Base-by-base conservation (phyloP, 2,888 invertebrate genomes). In the Homarus gammarus region DNA sequence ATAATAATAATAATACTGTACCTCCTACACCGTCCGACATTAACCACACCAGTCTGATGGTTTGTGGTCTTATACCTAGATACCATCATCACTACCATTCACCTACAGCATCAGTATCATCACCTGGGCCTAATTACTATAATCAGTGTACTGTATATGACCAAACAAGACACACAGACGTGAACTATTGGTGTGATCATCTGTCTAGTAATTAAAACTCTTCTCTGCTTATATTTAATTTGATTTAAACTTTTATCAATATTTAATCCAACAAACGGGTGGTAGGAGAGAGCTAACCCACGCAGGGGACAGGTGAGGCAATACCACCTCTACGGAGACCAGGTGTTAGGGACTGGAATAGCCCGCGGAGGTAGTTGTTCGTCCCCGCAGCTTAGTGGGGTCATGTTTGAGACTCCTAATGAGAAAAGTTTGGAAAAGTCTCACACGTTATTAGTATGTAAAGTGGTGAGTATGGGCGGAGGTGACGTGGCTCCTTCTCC, bases 161-260 rank as follows among this genome's bases (percentile, higher is more conserved):
- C n/a, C 8, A 68, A 8, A 68, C n/a, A 8, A n/a, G 31, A n/a
- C n/a, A n/a, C n/a, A n/a, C n/a, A 10, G 68, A 68, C 27, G 33
- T 31, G 31, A 31, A n/a, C 18, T 12, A 70, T 70, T 31, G 10
- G 31, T 6, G 31, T 27, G 38, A 38, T 73, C 73, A 38, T 38
- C 73, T 73, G 6, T 36, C 36, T 15, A 31, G 38, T 73, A 73
- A 73, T 73, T 73, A 73, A 73, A 73, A 73, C 73, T 73, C 73
- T 73, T 73, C 73, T 36, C 73, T 73, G 18, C 38, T 73, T 73
- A 73, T 73, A 73, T 73, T 73, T 73, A 73, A 73, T 73, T 73
- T 73, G 73, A 73, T 73, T 73, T 73, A 73, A 73, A 73, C 38
- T 73, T 73, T 40, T 73, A 73, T 73, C 73, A 73, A 73, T 38